Evolutionary conservation across 2,888 invertebrate genomes (phyloP), one percentile per base, ranked within the genome.

Genomic region (Drosophila aldrichi): DNA sequence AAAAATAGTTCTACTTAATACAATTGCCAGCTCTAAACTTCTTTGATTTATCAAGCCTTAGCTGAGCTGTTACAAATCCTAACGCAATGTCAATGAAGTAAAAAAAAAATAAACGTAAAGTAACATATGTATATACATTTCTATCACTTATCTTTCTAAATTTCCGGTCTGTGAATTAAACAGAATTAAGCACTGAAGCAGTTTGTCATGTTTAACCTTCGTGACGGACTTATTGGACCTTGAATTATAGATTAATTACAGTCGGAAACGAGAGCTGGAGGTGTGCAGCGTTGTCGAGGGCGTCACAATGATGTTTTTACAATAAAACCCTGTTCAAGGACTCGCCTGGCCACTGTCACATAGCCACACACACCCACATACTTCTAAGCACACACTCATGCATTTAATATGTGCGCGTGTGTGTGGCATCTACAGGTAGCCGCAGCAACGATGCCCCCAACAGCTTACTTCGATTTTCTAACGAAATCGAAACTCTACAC

Each of bases 401-500:
- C 7, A 32, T 57, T 8, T 49, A 12, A 36, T 22, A 29, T 62
- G 55, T 55, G 54, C 43, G 43, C 43, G 55, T 58, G 58, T 63
- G 60, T 79, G 71, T 79, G 79, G 80, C 87, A 90, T 91, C 90
- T 91, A 90, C 90, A 90, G 90, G 90, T 90, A 90, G 90, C 83
- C 82, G 81, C 86, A 89, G 76, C 81, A 79, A 79, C 70, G 75
- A 67, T 70, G 80, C 74, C 74, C 44, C 52, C 54, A 48, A 48
- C 65, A 44, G 46, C 57, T 57, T 48, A 56, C 70, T 86, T 84
- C 87, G 87, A 88, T 84, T 89, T 89, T 78, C 72, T 79, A 84
- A 83, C 76, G 89, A 88, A 88, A 86, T 83, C 87, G 89, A 88
- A 84, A 88, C 76, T 84, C 79, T 81, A 83, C 81, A 80, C 72